Conservation (phyloP, 2,113 vertebrate genomes). For the Cervus canadensis region DNA sequence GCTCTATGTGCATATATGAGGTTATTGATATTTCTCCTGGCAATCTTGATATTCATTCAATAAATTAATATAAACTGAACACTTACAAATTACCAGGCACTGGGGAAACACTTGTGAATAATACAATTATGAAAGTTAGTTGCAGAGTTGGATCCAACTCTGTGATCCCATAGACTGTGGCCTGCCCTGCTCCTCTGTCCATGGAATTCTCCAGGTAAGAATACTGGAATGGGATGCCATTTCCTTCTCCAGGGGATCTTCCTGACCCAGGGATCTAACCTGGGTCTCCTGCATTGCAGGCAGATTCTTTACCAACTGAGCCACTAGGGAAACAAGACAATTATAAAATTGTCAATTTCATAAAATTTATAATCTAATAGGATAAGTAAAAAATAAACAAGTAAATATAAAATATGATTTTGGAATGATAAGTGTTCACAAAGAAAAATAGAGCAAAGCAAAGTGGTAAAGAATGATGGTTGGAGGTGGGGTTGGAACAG, state of each 20-base stretch:
- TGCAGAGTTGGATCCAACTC: background rate
- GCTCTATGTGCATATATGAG: background rate
- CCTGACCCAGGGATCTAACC: background rate
- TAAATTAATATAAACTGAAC: conserved; percentile 25
- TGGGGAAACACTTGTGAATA: background rate
- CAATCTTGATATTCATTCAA: background rate
- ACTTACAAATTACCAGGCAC: background rate
- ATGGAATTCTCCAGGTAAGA: background rate
- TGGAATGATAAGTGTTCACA: background rate
- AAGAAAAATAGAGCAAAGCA: background rate
- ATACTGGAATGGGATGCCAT: background rate
- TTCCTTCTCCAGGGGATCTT: background rate
- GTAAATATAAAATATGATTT: background rate
- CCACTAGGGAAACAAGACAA: background rate
- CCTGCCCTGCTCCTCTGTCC: background rate
- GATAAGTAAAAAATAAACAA: conserved; percentile 34
- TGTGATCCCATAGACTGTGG: background rate
- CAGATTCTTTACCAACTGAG: background rate
- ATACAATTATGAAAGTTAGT: background rate
- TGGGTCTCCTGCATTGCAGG: background rate
- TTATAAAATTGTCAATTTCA: background rate
- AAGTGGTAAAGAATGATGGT: background rate
- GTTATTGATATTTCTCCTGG: background rate
- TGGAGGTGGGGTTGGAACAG: background rate
- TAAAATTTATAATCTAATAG: background rate